Percentiles rank a stretch among this genome's conserved stretches.
Evolutionary conservation across 1,140 invertebrate species (phyloP).

Genomic region (Philotrypesis tridentata): DNA sequence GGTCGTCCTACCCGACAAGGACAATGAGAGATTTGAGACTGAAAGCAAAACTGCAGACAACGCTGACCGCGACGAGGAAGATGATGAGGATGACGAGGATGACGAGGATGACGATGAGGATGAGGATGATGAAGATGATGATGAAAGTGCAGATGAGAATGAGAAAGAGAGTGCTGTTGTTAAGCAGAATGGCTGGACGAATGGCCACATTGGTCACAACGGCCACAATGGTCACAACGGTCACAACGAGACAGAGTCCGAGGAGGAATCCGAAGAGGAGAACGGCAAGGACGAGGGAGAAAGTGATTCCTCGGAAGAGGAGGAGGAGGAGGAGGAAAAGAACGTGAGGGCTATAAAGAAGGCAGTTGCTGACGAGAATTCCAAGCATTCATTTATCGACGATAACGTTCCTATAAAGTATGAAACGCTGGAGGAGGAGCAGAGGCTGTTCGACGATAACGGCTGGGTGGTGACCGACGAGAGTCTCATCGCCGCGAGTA

Average conservation of each 20-base stretch:
- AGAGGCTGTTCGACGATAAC: conserved; percentile 69
- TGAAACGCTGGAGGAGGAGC: conserved; percentile 22
- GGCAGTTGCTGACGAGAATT: background rate
- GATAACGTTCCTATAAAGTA: conserved; percentile 21
- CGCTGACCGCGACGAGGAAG: background rate
- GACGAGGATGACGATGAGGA: background rate
- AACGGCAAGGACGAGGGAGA: background rate
- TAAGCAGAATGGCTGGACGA: conserved; percentile 36
- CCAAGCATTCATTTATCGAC: background rate
- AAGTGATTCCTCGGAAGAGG: conserved; percentile 34
- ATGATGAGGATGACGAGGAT: background rate
- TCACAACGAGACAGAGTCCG: conserved; percentile 12
- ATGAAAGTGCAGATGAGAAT: conserved; percentile 1
- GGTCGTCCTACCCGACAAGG: background rate
- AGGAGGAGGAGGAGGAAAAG: background rate
- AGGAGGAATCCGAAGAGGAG: conserved; percentile 18
- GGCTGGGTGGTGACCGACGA: too few species aligned
- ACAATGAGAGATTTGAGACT: conserved; percentile 47
- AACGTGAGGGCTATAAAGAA: too few species aligned
- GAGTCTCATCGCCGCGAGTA: background rate
- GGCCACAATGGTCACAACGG: too few species aligned
- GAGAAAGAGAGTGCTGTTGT: background rate
- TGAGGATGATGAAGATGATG: background rate
- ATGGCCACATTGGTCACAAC: conserved; percentile 28
- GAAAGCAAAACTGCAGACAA: conserved; percentile 10